Evolutionary conservation across 2,888 invertebrate genomes (phyloP).

Genomic region (Thecocarcelia acutangulata): DNA sequence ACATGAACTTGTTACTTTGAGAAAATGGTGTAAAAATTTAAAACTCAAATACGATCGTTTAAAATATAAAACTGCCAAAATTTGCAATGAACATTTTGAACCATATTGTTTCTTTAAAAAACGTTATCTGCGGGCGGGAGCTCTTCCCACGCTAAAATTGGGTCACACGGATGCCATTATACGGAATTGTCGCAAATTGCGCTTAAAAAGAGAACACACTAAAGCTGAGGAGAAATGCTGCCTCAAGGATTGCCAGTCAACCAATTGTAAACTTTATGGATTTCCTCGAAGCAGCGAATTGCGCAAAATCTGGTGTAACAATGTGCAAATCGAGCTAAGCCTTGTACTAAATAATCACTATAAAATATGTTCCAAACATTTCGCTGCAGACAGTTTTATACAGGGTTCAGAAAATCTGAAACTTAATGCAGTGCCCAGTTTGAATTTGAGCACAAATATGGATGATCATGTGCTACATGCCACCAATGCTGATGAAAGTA

Average conservation of each 20-base stretch:
- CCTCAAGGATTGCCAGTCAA: slow-evolving; percentile 24
- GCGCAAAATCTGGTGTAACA: slow-evolving; percentile 64
- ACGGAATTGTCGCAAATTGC: slow-evolving; percentile 46
- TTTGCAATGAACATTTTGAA: slow-evolving; percentile 67
- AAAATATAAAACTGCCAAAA: slow-evolving; percentile 36
- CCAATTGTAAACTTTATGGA: slow-evolving; percentile 36
- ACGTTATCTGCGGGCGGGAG: slow-evolving; percentile 51
- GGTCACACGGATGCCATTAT: slow-evolving; percentile 44
- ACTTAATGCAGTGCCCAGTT: slow-evolving; percentile 58
- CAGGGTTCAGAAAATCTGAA: slow-evolving; percentile 49
- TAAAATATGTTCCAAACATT: slow-evolving; percentile 60
- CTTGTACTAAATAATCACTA: slow-evolving; percentile 50
- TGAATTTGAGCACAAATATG: slow-evolving; percentile 43
- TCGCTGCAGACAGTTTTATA: slow-evolving; percentile 53
- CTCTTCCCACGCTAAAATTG: slow-evolving; percentile 65
- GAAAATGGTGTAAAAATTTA: slow-evolving; percentile 66
- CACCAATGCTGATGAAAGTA: slow-evolving; percentile 25
- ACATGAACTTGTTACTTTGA: not conserved
- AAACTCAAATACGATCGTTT: slow-evolving; percentile 6
- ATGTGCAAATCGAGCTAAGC: slow-evolving; percentile 55
- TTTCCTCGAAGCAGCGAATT: slow-evolving; percentile 60
- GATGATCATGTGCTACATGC: slow-evolving; percentile 15
- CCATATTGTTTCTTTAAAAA: slow-evolving; percentile 55
- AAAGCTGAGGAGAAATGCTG: slow-evolving; percentile 44
- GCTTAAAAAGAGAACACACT: slow-evolving; percentile 19